These are phyloP conservation scores for Bombus superbus DNA, from an alignment of 1,140 invertebrate genomes.

Conservation along the genomic window DNA sequence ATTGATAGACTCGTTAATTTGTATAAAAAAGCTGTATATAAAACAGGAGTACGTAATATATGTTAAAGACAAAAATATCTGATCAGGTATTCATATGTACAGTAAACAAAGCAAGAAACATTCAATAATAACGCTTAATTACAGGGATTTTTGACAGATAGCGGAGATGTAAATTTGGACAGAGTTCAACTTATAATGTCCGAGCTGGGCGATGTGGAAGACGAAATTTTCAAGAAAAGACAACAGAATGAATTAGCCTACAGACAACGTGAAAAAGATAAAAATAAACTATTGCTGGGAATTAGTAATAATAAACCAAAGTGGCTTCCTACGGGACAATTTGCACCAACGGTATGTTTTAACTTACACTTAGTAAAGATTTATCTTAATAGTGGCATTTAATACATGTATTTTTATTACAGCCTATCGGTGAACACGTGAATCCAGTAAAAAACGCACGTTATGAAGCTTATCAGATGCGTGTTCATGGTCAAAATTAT, in stretches of 20 bases:
- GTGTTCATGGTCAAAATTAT: constrained; percentile 79
- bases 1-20: constrained; percentile 97
- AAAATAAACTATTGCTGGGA: constrained; percentile 83
- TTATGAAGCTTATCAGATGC: constrained; percentile 87
- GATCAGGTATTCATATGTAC: neutral
- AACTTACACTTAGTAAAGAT: neutral
- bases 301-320: constrained; percentile 85
- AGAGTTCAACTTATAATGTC: constrained; percentile 97
- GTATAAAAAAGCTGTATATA: constrained; percentile 98
- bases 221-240: constrained; percentile 97
- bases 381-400: neutral
- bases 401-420: constrained; percentile 41
- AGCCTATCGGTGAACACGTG: constrained; percentile 82
- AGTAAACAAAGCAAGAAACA: constrained; percentile 88
- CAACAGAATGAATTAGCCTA: constrained; percentile 94
- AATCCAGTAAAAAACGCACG: constrained; percentile 86
- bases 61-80: neutral
- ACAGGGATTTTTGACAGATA: constrained; percentile 97
- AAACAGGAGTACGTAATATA: constrained; percentile 88
- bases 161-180: constrained; percentile 95
- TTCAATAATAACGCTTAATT: constrained; percentile 68
- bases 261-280: constrained; percentile 90
- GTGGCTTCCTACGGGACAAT: constrained; percentile 88
- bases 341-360: constrained; percentile 87
- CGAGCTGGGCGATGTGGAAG: constrained; percentile 96